These are phyloP conservation scores for Podarcis cretensis DNA, from an alignment of 2,113 vertebrate species.

Conservation along the genomic window DNA sequence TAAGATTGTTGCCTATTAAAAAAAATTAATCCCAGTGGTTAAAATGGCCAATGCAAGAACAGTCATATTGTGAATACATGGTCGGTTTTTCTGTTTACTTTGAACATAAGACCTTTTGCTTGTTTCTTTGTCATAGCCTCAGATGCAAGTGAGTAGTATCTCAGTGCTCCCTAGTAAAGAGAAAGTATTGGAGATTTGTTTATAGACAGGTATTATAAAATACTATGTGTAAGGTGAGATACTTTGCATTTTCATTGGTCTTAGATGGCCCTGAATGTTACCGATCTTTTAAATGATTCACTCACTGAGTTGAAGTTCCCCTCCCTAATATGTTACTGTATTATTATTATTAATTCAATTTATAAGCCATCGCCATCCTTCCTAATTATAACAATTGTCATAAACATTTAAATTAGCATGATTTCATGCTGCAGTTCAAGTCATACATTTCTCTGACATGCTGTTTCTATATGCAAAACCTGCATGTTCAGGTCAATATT, in stretches of 20 bases:
- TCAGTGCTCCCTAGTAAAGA: slow-evolving; percentile 44
- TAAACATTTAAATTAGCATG: slow-evolving; percentile 48
- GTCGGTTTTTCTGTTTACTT: slow-evolving; percentile 57
- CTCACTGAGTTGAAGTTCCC: slow-evolving; percentile 38
- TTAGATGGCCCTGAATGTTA: slow-evolving; percentile 37
- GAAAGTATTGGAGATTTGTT: slow-evolving; percentile 24
- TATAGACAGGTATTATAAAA: slow-evolving; percentile 5
- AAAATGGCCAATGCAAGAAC: slow-evolving; percentile 31
- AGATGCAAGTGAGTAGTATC: slow-evolving; percentile 51
- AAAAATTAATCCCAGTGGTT: slow-evolving; percentile 52
- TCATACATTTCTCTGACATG: slow-evolving; percentile 47
- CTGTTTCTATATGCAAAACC: slow-evolving; percentile 60
- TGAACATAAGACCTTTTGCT: slow-evolving; percentile 34
- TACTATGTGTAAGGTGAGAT: neutral
- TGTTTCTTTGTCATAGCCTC: slow-evolving; percentile 56
- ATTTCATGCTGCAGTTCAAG: slow-evolving; percentile 26
- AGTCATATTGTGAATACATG: slow-evolving; percentile 32
- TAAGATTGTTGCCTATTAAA: slow-evolving; percentile 57
- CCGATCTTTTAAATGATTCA: slow-evolving; percentile 41
- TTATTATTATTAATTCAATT: too few species aligned
- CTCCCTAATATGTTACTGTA: slow-evolving; percentile 17
- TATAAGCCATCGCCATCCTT: too few species aligned
- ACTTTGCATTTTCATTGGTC: slow-evolving; percentile 35
- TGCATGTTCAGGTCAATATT: slow-evolving; percentile 66
- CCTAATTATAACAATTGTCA: too few species aligned